Evolutionary conservation across 1,140 invertebrate genomes (phyloP).

Genomic region (Sitophilus oryzae): DNA sequence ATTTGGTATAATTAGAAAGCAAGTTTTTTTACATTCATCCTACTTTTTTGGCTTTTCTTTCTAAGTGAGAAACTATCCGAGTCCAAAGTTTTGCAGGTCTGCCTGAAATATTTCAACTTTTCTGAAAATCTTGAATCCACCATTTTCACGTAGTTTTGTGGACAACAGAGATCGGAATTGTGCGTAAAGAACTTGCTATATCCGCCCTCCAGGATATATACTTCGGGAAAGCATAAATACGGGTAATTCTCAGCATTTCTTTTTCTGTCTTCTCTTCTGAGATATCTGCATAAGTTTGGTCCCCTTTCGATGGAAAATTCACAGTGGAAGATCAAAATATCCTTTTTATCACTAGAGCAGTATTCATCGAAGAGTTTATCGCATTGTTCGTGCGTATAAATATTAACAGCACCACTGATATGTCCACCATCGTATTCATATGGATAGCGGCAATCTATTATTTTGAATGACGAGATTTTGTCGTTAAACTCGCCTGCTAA

Average conservation of each 20-base stretch:
- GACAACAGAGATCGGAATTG: conserved; percentile 66
- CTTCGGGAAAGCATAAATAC: conserved; percentile 81
- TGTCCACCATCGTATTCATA: conserved; percentile 96
- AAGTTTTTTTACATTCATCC: conserved; percentile 2
- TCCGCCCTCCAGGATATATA: conserved; percentile 91
- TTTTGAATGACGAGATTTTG: conserved; percentile 56
- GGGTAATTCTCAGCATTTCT: conserved; percentile 83
- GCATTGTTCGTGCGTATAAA: conserved; percentile 75
- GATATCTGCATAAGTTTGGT: conserved; percentile 65
- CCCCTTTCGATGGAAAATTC: conserved; percentile 95
- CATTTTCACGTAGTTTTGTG: conserved; percentile 71
- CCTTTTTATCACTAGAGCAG: conserved; percentile 44
- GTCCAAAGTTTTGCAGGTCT: conserved; percentile 69
- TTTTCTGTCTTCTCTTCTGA: conserved; percentile 77
- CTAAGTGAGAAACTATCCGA: conserved; percentile 25
- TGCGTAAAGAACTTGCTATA: conserved; percentile 83
- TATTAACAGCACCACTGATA: conserved; percentile 76
- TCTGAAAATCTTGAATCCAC: conserved; percentile 62
- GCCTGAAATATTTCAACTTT: conserved; percentile 65
- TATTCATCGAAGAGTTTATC: conserved; percentile 50
- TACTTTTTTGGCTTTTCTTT: conserved; percentile 4
- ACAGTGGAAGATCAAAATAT: conserved; percentile 93
- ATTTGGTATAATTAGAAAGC: neutral
- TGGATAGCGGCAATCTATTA: conserved; percentile 83
- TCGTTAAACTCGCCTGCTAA: conserved; percentile 62